Percentiles rank a stretch among this genome's conserved stretches.
phyloP scores from a whole-genome alignment of 2,113 vertebrate species.

The Anoura caudifer region DNA sequence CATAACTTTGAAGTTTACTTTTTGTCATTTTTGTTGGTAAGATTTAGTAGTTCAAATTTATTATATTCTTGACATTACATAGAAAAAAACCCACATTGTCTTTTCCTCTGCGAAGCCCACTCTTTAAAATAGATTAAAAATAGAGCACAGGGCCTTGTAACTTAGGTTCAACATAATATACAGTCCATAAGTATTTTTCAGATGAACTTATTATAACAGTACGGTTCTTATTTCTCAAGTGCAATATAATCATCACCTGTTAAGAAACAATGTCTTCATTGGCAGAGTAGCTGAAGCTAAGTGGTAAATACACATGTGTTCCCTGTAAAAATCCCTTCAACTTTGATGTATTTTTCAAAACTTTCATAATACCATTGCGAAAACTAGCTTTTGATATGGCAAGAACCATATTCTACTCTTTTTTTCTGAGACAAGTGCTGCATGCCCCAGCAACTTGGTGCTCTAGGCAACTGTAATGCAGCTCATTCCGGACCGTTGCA shows the following conservation, averaged over 20 bases:
- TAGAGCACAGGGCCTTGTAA: not conserved
- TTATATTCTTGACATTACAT: not conserved
- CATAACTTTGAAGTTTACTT: not conserved
- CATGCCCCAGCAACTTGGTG: not conserved
- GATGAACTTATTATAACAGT: not conserved
- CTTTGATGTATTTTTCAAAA: not conserved
- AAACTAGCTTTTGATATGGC: not conserved
- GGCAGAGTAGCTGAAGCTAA: not conserved
- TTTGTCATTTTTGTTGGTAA: not conserved
- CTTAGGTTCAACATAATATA: not conserved
- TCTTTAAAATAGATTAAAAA: not conserved
- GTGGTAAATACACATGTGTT: not conserved
- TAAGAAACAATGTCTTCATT: not conserved
- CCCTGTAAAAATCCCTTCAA: not conserved
- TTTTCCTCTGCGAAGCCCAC: not conserved
- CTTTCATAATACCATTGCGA: not conserved
- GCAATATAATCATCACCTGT: not conserved
- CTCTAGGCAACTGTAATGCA: not conserved
- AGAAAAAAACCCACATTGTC: not conserved
- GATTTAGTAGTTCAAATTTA: not conserved
- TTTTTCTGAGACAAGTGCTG: not conserved
- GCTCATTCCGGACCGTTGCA: not conserved
- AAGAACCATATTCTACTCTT: not conserved
- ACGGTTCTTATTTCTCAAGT: not conserved
- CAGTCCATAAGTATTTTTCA: not conserved